phyloP scores from a whole-genome alignment of 2,113 vertebrate species.

The Phyllostomus discolor region DNA sequence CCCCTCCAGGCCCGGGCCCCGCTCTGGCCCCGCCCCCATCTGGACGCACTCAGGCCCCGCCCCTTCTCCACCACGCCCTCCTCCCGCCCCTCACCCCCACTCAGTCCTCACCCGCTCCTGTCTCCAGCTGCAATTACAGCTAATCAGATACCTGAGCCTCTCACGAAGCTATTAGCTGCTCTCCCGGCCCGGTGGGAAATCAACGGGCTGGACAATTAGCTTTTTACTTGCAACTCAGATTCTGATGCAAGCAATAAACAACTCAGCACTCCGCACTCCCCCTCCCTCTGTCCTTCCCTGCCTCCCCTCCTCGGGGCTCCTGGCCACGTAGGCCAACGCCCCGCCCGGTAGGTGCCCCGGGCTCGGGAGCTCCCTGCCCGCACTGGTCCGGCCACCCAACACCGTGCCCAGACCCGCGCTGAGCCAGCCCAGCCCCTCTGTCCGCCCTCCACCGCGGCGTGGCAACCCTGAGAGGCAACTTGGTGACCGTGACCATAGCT shows the following conservation, averaged over 20 bases:
- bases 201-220: conserved; percentile 81
- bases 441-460: no score
- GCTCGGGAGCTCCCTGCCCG: no score
- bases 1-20: not conserved
- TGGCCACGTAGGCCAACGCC: no score
- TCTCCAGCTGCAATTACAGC: conserved; percentile 81
- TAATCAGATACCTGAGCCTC: conserved; percentile 84
- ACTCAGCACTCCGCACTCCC: fast-evolving
- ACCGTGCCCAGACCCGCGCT: fast-evolving
- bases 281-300: fast-evolving
- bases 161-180: conserved; percentile 80
- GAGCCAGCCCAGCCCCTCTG: not conserved
- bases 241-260: conserved; percentile 75
- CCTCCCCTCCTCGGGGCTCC: no score
- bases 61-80: fast-evolving
- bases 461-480: not conserved
- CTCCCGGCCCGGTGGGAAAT: conserved; percentile 72
- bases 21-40: not conserved
- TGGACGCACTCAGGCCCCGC: not conserved
- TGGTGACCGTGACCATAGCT: fast-evolving
- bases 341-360: not conserved
- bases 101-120: conserved; percentile 30
- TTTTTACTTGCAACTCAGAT: conserved; percentile 69
- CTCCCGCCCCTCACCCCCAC: not conserved
- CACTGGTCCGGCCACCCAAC: not conserved